Evolutionary conservation across 1,140 invertebrate species (phyloP).

Genomic region (Eulimnadia texana): DNA sequence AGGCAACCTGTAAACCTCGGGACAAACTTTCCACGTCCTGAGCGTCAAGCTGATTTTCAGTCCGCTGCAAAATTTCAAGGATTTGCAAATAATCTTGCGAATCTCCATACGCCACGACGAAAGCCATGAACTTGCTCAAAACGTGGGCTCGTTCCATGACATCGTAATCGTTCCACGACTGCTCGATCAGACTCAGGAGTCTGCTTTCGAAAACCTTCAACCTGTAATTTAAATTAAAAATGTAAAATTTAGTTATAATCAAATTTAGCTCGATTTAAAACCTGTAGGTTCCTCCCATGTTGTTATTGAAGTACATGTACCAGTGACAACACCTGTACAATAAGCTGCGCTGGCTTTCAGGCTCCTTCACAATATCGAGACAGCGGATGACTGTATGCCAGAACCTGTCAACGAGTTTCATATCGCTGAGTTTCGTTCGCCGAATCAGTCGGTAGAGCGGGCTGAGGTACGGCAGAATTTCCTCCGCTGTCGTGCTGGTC

Average conservation of each 20-base stretch:
- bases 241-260: too few species aligned
- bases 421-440: constrained; percentile 10
- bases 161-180: constrained; percentile 21
- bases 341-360: background rate
- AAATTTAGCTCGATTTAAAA: too few species aligned
- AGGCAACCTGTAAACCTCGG: constrained; percentile 15
- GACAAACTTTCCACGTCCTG: constrained; percentile 18
- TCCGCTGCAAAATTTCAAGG: constrained; percentile 15
- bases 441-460: constrained; percentile 12
- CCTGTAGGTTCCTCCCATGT: constrained; percentile 33
- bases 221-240: too few species aligned
- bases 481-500: background rate
- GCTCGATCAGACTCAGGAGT: constrained; percentile 28
- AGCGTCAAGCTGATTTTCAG: constrained; percentile 18
- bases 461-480: background rate
- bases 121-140: constrained; percentile 25
- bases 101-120: constrained; percentile 32
- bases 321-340: constrained; percentile 13
- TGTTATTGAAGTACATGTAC: constrained; percentile 38
- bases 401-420: constrained; percentile 16
- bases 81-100: constrained; percentile 17
- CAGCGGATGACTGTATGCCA: constrained; percentile 14
- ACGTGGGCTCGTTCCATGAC: background rate
- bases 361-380: background rate
- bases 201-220: constrained; percentile 31